Conservation (phyloP, 2,113 vertebrate genomes). For the Stictonetta naevosa region DNA sequence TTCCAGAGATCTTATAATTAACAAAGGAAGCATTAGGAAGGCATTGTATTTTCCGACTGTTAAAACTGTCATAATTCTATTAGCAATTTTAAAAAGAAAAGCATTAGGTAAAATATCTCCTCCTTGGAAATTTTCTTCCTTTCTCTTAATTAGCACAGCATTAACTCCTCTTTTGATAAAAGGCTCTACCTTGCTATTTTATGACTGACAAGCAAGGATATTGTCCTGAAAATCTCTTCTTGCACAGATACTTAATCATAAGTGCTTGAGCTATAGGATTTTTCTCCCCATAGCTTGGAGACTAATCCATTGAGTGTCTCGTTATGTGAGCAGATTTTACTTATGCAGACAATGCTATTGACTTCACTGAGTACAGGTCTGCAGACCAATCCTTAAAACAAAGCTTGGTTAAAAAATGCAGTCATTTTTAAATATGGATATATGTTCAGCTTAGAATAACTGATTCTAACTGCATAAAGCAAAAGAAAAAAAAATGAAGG, state of each 20-base stretch:
- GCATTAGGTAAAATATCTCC: constrained; percentile 1
- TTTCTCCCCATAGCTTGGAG: constrained; percentile 6
- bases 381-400: not conserved
- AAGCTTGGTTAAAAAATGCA: not conserved
- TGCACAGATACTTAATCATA: not conserved
- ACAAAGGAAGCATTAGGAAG: constrained; percentile 39
- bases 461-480: not conserved
- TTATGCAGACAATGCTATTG: not conserved
- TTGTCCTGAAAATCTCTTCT: constrained; percentile 28
- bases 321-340: not conserved
- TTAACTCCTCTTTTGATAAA: constrained; percentile 55
- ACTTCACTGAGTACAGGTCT: not conserved
- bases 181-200: constrained; percentile 12
- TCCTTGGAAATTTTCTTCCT: not conserved
- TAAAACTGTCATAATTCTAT: constrained; percentile 52
- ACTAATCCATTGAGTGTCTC: not conserved
- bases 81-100: constrained; percentile 40
- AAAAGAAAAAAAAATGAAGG: not conserved
- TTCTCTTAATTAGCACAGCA: not conserved
- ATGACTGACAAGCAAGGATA: constrained; percentile 26
- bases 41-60: constrained; percentile 19
- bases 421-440: not conserved
- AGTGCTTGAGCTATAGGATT: not conserved
- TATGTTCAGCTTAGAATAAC: not conserved
- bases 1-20: constrained; percentile 45